Conservation (phyloP, 2,797 vertebrate genomes). For the Balearica regulorum region DNA sequence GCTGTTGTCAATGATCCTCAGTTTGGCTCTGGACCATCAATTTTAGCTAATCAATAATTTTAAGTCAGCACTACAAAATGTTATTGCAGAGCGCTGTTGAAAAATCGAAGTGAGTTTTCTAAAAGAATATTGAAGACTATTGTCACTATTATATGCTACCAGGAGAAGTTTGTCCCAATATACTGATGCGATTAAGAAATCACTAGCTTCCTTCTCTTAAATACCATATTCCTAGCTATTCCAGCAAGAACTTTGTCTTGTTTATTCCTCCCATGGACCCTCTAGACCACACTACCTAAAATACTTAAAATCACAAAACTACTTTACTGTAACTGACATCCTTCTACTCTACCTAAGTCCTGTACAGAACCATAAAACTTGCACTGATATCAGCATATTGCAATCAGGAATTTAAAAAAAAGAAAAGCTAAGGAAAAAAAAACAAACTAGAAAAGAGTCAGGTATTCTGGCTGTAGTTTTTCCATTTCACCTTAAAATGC, state of each 20-base stretch:
- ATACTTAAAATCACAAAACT: not conserved
- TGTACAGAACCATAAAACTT: not conserved
- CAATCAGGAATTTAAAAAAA: not conserved
- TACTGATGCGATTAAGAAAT: not conserved
- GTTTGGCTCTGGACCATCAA: not conserved
- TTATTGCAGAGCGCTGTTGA: not conserved
- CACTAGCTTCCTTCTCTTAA: not conserved
- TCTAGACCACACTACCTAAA: not conserved
- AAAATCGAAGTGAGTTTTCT: not conserved
- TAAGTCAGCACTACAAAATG: not conserved
- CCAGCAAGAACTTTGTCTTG: not conserved
- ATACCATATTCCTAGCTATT: not conserved
- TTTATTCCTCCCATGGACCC: not conserved
- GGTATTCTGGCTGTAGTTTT: not conserved
- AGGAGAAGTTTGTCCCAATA: not conserved
- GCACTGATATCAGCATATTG: not conserved
- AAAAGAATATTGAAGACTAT: not conserved
- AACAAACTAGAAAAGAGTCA: not conserved
- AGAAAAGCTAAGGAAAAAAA: not conserved
- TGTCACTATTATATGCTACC: not conserved
- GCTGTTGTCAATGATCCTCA: not conserved
- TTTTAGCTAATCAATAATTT: not conserved
- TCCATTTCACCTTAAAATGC: conserved; percentile 46
- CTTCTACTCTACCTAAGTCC: not conserved
- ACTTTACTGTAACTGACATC: not conserved